These are phyloP conservation scores for Hirundichthys speculiger DNA, from an alignment of 2,113 vertebrate genomes.

Conservation along the genomic window DNA sequence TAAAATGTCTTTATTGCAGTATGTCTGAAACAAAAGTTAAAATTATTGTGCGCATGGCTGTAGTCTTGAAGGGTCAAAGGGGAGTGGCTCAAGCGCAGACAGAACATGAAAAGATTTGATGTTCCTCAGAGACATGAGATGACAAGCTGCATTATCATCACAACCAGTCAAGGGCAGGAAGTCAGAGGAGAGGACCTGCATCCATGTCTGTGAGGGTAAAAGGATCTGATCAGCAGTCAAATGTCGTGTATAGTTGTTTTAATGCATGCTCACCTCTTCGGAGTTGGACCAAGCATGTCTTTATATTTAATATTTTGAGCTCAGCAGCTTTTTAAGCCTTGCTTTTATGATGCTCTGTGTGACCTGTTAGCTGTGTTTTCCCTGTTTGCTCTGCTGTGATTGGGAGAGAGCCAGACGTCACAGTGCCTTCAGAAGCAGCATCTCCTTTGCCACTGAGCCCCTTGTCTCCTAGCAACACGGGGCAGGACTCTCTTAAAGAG, in stretches of 20 bases:
- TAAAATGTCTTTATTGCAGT: neutral
- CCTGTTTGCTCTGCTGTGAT: conserved; percentile 32
- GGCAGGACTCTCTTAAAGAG: conserved; percentile 70
- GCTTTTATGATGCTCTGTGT: neutral
- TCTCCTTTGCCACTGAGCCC: conserved; percentile 48
- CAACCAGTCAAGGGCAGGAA: neutral
- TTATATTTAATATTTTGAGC: too few species aligned
- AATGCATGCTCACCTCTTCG: too few species aligned
- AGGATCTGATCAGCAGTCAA: conserved; percentile 38
- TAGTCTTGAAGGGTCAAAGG: conserved; percentile 27
- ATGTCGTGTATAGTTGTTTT: conserved; percentile 13
- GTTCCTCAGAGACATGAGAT: conserved; percentile 40
- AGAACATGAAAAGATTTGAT: conserved; percentile 26
- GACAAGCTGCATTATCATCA: conserved; percentile 48
- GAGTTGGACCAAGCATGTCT: too few species aligned
- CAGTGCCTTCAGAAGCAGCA: conserved; percentile 43
- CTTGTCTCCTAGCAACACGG: conserved; percentile 80
- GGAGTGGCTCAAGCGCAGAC: conserved; percentile 19
- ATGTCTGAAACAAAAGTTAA: neutral
- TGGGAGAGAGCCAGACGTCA: conserved; percentile 57
- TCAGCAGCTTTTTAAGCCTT: neutral
- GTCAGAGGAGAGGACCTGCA: conserved; percentile 6
- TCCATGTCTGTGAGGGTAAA: conserved; percentile 13
- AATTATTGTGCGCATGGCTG: conserved; percentile 14
- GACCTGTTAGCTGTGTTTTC: conserved; percentile 23